Conservation (phyloP, 1,140 invertebrate genomes). For the Dreissena polymorpha region DNA sequence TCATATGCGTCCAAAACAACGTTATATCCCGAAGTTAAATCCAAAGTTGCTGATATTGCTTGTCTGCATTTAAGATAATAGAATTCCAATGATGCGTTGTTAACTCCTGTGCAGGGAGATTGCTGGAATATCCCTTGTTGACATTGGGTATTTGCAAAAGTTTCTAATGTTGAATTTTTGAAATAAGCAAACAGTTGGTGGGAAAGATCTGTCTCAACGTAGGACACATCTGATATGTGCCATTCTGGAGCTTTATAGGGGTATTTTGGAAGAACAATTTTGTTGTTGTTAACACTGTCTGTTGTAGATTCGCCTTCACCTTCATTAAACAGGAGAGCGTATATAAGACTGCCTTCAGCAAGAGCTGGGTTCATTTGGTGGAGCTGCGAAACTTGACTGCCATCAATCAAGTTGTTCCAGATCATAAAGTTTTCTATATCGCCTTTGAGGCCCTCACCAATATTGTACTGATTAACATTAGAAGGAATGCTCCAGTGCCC, state of each 20-base stretch:
- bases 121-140: not conserved
- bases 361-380: slow-evolving; percentile 57
- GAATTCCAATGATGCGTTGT: slow-evolving; percentile 43
- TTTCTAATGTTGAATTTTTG: slow-evolving; percentile 7
- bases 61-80: slow-evolving; percentile 55
- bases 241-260: slow-evolving; percentile 60
- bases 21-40: slow-evolving; percentile 24
- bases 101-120: slow-evolving; percentile 3
- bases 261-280: slow-evolving; percentile 48
- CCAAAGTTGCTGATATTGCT: slow-evolving; percentile 21
- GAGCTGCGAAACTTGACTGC: slow-evolving; percentile 52
- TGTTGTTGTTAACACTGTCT: slow-evolving; percentile 37
- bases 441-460: slow-evolving; percentile 51
- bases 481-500: slow-evolving; percentile 62
- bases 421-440: slow-evolving; percentile 63
- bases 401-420: slow-evolving; percentile 57
- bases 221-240: slow-evolving; percentile 57
- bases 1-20: slow-evolving; percentile 35
- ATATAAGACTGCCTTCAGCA: slow-evolving; percentile 37
- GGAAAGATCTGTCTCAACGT: not conserved
- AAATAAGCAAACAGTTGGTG: slow-evolving; percentile 26
- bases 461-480: slow-evolving; percentile 37
- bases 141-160: slow-evolving; percentile 15
- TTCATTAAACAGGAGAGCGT: slow-evolving; percentile 63
- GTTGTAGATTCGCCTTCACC: slow-evolving; percentile 45